Evolutionary conservation across 2,113 vertebrate genomes (phyloP), one percentile per base, ranked within the genome.

Genomic region (Eretmochelys imbricata): DNA sequence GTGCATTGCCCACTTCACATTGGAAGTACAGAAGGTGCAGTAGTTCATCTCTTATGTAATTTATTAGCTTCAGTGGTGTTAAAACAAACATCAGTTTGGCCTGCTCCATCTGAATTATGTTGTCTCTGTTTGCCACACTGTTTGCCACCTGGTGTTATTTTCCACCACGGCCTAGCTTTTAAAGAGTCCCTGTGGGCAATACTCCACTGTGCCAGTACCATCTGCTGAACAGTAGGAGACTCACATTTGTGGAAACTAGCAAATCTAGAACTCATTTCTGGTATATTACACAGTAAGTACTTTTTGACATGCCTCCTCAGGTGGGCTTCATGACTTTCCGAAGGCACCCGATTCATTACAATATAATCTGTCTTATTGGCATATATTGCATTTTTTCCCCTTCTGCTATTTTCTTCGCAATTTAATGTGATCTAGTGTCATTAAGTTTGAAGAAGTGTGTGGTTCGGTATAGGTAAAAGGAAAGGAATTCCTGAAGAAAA

Each of bases 211-310:
- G 49, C 62, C 35, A n/a, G 62, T 69, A 69, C 16, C 62, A 69
- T 69, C 31, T n/a, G 62, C 9, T 88, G 82, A 88, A 59, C 20
- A 94, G 92, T 9, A 84, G 10, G 16, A 95, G 4, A 55, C 20
- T 69, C 35, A 20, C 50, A 85, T 88, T 89, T 95, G 48, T 89
- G 42, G 72, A 80, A 88, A 92, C 89, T 1, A 78, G 7, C 31
- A 95, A 85, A 95, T 95, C 88, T 94, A 86, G 42, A 85, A 92
- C 81, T 51, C 85, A 75, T 25, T 91, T 91, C 12, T 93, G 12
- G 6, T 89, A 38, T n/a, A 86, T 53, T 91, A 50, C 22, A 42
- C 2, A 89, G 78, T 80, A 89, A 95, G 78, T 80, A 84, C 80
- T 3, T 92, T 91, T 91, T 25, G 85, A 79, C 72, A 50, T 89